Conservation (phyloP, 2,888 invertebrate species). For the Neoaliturus tenellus region DNA sequence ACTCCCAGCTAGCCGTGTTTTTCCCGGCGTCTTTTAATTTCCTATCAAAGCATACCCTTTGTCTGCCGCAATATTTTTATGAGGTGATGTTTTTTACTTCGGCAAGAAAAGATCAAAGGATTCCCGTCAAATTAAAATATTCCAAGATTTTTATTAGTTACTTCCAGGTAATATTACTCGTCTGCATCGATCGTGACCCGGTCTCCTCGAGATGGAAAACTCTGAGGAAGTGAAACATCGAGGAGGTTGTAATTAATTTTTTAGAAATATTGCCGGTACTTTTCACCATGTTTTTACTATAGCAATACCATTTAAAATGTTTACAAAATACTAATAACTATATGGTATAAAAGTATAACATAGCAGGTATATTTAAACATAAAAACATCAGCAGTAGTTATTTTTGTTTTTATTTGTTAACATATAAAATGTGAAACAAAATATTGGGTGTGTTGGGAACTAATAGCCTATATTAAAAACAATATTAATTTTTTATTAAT, state of each 20-base stretch:
- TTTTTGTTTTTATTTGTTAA: too few relatives aligned
- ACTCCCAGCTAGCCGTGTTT: slow-evolving; percentile 19
- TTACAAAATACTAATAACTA: too few relatives aligned
- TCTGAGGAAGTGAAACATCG: background rate
- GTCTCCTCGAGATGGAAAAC: background rate
- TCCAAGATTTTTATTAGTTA: slow-evolving; percentile 44
- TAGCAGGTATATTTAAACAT: too few relatives aligned
- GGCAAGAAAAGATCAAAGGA: slow-evolving; percentile 47
- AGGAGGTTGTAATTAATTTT: background rate
- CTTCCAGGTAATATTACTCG: slow-evolving; percentile 33
- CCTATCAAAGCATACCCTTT: slow-evolving; percentile 40
- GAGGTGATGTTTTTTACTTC: slow-evolving; percentile 23
- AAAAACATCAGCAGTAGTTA: too few relatives aligned
- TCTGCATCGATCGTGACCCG: background rate
- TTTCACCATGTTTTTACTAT: too few relatives aligned
- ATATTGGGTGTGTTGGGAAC: too few relatives aligned
- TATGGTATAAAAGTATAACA: too few relatives aligned
- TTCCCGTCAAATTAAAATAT: slow-evolving; percentile 45
- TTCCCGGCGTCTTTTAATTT: slow-evolving; percentile 53
- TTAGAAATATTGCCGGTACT: too few relatives aligned
- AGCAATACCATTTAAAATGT: too few relatives aligned
- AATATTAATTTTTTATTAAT: too few relatives aligned
- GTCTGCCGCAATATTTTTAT: slow-evolving; percentile 49
- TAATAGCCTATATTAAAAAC: too few relatives aligned
- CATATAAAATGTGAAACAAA: too few relatives aligned